Base-by-base conservation (phyloP, 2,797 vertebrate genomes). In the Propithecus perrieri region DNA sequence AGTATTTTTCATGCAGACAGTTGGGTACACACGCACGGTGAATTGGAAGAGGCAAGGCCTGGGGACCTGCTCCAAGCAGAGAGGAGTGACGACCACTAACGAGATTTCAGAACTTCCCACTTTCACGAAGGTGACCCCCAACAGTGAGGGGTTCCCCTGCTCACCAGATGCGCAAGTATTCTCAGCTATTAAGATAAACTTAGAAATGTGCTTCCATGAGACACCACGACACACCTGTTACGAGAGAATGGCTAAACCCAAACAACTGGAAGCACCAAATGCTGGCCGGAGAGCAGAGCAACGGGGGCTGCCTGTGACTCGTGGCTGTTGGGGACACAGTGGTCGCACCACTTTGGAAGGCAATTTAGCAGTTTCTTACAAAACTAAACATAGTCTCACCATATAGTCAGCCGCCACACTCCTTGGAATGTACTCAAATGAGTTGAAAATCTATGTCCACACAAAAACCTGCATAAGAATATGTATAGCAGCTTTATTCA, bases 321-420 rank as follows among this genome's bases (percentile, higher is more conserved):
- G 0, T 1, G 6, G 22, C 53, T 7, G 3, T 15, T 22, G 3
- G 30, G 14, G 30, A 20, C 41, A 38, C 8, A 24, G 6, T 0
- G 13, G 46, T 17, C 2, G 12, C 4, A 50, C 4, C 14, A 2
- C 14, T 38, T 13, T 1, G 4, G 13, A 57, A 24, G 24, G 26
- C 2, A 4, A 12, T 3, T 1, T 2, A 26, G 26, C 38, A 0
- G 48, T 10, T 46, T 87, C 75, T 76, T 26, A 12, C 22, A 35
- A 46, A 38, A 26, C 4, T 5, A 2, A 38, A 43, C 13, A 7
- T 0, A 3, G 30, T 10, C 90, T 20, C 12, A 1, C 10, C 59
- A 0, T 1, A 6, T 2, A 3, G 1, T 2, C 35, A 1, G 4
- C 71, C 5, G 0, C 22, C 61, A 5, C 0, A 1, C 30, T 7